Evolutionary conservation across 2,888 invertebrate genomes (phyloP).

Genomic region (Trachelus troglodyta): DNA sequence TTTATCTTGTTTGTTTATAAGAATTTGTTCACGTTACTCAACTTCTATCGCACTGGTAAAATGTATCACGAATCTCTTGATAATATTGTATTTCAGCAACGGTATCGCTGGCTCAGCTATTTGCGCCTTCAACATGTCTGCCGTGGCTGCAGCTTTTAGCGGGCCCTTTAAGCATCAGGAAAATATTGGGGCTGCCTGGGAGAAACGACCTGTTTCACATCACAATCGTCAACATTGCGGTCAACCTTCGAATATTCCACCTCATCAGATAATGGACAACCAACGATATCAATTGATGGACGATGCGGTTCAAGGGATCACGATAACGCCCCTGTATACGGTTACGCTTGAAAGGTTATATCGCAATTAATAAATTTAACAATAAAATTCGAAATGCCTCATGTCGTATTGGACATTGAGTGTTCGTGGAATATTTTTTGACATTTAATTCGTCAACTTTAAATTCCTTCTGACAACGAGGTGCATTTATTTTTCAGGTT

Average conservation of each 20-base stretch:
- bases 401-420: background rate
- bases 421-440: background rate
- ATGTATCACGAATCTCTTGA: background rate
- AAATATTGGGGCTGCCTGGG: slow-evolving; percentile 82
- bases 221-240: slow-evolving; percentile 69
- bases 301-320: slow-evolving; percentile 81
- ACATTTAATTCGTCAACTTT: background rate
- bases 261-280: slow-evolving; percentile 72
- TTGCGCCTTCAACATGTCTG: slow-evolving; percentile 87
- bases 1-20: background rate
- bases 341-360: slow-evolving; percentile 73
- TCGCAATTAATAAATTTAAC: background rate
- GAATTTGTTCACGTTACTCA: background rate
- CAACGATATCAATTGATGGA: slow-evolving; percentile 90
- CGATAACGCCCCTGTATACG: slow-evolving; percentile 77
- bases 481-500: slow-evolving; percentile 62
- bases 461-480: background rate
- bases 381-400: background rate
- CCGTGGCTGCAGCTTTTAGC: slow-evolving; percentile 83
- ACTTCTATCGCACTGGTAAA: background rate
- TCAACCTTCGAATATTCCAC: slow-evolving; percentile 33
- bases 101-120: slow-evolving; percentile 92
- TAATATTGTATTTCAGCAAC: slow-evolving; percentile 69
- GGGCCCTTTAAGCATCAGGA: slow-evolving; percentile 90
- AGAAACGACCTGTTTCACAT: slow-evolving; percentile 67